phyloP scores from a whole-genome alignment of 30 jellyfish, hydroid and myxozoan species.

The Hydractinia echinata region DNA sequence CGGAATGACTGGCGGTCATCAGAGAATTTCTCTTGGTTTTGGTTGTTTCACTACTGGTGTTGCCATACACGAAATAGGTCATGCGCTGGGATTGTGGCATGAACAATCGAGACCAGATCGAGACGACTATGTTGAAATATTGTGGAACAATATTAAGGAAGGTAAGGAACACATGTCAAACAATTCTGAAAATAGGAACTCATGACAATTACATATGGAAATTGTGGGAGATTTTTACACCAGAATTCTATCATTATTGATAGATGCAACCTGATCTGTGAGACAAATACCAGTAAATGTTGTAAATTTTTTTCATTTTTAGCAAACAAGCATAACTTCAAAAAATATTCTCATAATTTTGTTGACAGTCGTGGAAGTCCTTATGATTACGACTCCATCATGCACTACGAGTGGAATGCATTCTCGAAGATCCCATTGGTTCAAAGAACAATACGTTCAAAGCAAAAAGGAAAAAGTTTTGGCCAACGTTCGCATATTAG shows the following conservation, averaged over 20 bases:
- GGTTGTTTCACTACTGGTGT: slow-evolving; percentile 79
- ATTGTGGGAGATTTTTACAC: too few relatives aligned
- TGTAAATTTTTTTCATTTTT: neutral
- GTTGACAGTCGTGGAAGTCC: slow-evolving; percentile 7
- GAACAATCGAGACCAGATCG: slow-evolving; percentile 94
- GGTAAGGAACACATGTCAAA: slow-evolving; percentile 31
- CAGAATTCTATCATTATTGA: too few relatives aligned
- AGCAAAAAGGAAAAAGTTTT: neutral
- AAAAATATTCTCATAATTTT: neutral
- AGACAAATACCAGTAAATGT: too few relatives aligned
- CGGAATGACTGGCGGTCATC: slow-evolving; percentile 81
- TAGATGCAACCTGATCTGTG: too few relatives aligned
- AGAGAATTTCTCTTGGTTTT: slow-evolving; percentile 75
- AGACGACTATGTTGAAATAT: slow-evolving; percentile 60
- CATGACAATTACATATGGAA: too few relatives aligned
- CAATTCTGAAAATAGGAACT: too few relatives aligned
- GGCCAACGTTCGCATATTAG: slow-evolving; percentile 20
- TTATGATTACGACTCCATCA: slow-evolving; percentile 24
- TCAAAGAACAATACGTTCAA: slow-evolving; percentile 11
- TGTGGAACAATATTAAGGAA: slow-evolving; percentile 72
- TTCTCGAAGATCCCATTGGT: slow-evolving; percentile 13
- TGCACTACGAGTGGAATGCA: slow-evolving; percentile 27
- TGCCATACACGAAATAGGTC: slow-evolving; percentile 91
- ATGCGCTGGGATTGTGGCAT: slow-evolving; percentile 77
- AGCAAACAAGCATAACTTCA: slow-evolving; percentile 22